phyloP scores from a whole-genome alignment of 1,140 invertebrate genomes.

The Anthonomus grandis region DNA sequence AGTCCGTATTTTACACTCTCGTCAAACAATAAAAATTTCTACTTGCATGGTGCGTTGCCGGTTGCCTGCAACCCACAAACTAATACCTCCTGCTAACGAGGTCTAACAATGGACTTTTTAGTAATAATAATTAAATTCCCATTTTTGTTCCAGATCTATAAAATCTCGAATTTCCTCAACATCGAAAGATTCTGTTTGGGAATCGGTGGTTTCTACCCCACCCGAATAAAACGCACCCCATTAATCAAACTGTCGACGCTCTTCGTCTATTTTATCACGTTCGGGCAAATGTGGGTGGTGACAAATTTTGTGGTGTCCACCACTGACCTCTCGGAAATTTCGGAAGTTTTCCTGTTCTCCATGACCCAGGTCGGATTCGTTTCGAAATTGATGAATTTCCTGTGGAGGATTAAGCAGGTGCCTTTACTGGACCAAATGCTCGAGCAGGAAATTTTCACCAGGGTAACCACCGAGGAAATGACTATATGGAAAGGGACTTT shows the following conservation, averaged over 20 bases:
- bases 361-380: constrained; percentile 22
- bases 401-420: neutral
- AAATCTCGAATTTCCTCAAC: neutral
- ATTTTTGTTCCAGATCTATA: constrained; percentile 6
- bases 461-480: neutral
- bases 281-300: neutral
- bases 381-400: constrained; percentile 21
- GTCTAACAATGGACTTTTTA: too few species aligned
- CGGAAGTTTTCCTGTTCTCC: constrained; percentile 21
- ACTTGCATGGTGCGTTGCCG: too few species aligned
- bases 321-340: constrained; percentile 5
- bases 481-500: neutral
- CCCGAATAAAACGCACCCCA: constrained; percentile 4
- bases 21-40: too few species aligned
- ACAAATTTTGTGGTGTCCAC: neutral
- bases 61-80: too few species aligned
- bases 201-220: constrained; percentile 17
- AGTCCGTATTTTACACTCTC: neutral
- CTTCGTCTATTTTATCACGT: constrained; percentile 7
- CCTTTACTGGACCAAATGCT: constrained; percentile 5
- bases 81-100: too few species aligned
- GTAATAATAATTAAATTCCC: neutral
- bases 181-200: constrained; percentile 5
- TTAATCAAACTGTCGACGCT: neutral
- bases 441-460: constrained; percentile 6